Conservation (phyloP, 2,113 vertebrate genomes). For the Sylvicapra grimmia region DNA sequence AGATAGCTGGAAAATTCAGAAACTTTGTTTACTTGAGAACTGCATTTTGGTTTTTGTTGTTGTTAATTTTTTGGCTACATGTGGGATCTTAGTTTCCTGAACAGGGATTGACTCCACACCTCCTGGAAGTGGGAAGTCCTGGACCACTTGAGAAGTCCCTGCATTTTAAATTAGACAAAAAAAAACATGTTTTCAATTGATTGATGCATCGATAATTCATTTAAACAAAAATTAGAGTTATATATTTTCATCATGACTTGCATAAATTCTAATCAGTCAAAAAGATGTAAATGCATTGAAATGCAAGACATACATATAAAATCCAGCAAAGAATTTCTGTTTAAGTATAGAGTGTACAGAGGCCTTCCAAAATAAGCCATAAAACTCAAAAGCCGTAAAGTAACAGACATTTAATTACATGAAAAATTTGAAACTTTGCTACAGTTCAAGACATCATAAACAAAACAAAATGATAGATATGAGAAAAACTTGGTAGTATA, state of each 20-base stretch:
- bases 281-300: background rate
- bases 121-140: background rate
- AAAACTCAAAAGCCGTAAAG: background rate
- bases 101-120: background rate
- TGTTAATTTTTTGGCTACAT: background rate
- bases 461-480: background rate
- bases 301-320: background rate
- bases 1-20: background rate
- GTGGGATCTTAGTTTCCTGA: background rate
- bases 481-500: background rate
- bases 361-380: background rate
- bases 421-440: background rate
- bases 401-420: background rate
- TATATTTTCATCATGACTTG: background rate
- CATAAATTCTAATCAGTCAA: background rate
- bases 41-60: background rate
- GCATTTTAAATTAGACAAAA: background rate
- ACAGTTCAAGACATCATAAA: background rate
- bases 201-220: background rate
- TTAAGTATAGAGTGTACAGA: background rate
- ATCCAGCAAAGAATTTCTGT: background rate
- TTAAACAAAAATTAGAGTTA: background rate
- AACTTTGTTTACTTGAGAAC: background rate
- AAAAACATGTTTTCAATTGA: background rate
- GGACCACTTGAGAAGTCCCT: background rate